A percentile compares a stretch with the other conserved stretches of the same genome.
These are phyloP conservation scores for Lepidurus packardi DNA, from an alignment of 1,140 invertebrate genomes.

Conservation along the genomic window DNA sequence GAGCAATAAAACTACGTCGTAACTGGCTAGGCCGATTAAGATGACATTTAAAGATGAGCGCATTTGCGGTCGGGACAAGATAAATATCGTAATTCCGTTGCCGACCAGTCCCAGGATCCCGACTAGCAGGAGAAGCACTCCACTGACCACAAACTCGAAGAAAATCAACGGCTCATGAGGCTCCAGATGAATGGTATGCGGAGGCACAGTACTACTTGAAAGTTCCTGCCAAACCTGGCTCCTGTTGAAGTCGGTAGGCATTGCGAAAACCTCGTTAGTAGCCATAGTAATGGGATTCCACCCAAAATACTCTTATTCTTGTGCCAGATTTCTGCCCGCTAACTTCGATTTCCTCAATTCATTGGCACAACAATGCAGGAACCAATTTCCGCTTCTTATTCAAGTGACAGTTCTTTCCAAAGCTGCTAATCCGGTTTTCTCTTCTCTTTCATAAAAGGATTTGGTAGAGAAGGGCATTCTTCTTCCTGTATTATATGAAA, in stretches of 20 bases:
- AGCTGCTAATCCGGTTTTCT: background rate
- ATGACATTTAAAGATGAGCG: conserved; percentile 89
- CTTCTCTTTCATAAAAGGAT: background rate
- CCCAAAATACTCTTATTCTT: background rate
- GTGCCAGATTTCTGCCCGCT: background rate
- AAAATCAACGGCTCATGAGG: conserved; percentile 38
- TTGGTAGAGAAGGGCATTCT: background rate
- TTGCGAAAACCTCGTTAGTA: background rate
- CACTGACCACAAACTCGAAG: conserved; percentile 75
- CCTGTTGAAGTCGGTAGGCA: background rate
- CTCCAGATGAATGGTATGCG: background rate
- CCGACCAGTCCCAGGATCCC: conserved; percentile 79
- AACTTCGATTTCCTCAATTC: background rate
- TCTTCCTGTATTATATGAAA: background rate
- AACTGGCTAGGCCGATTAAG: conserved; percentile 76
- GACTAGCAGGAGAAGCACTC: conserved; percentile 72
- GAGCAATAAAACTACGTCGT: conserved; percentile 81
- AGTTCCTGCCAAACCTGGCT: background rate
- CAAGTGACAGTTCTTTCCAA: too few relatives aligned
- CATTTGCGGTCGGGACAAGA: conserved; percentile 86
- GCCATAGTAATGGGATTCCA: background rate
- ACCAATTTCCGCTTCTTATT: too few relatives aligned
- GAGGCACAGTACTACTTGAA: background rate
- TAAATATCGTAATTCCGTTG: conserved; percentile 82
- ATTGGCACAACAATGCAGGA: too few relatives aligned